phyloP scores from a whole-genome alignment of 2,797 vertebrate species.

The Manis crassicaudata region DNA sequence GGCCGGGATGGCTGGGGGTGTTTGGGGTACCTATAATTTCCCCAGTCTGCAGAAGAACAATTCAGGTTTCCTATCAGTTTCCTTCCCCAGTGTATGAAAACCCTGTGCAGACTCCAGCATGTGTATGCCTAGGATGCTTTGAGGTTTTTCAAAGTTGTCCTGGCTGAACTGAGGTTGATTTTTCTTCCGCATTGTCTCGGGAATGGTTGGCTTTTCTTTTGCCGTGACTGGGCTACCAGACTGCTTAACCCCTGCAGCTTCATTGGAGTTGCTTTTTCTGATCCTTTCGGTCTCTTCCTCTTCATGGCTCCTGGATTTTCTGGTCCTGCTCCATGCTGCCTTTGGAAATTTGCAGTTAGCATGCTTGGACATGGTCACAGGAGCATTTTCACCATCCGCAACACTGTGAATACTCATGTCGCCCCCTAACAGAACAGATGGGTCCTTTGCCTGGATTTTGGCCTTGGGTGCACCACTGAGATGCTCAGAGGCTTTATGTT shows the following conservation, averaged over 20 bases:
- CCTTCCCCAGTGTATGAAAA: constrained; percentile 68
- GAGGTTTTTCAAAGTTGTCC: constrained; percentile 50
- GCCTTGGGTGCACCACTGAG: background rate
- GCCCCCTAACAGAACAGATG: background rate
- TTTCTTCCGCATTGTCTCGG: background rate
- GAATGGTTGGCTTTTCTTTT: constrained; percentile 3
- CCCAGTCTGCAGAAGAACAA: background rate
- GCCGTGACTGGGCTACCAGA: background rate
- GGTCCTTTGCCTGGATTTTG: background rate
- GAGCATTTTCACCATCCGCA: background rate
- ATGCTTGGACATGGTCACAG: background rate
- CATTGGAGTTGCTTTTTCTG: constrained; percentile 2
- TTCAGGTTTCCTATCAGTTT: background rate
- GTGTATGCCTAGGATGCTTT: constrained; percentile 30
- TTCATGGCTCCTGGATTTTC: background rate
- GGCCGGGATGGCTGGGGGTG: too few species aligned
- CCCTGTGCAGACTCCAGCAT: constrained; percentile 69
- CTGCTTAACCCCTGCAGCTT: background rate
- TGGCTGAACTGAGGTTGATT: background rate
- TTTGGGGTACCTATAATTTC: background rate
- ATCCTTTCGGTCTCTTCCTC: background rate
- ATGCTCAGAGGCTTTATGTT: background rate
- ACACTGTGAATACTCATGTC: background rate
- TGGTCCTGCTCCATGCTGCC: background rate
- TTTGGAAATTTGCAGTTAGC: constrained; percentile 5